Percentiles rank a stretch among this genome's conserved stretches.
These are phyloP conservation scores for Eupithecia subfuscata DNA, from an alignment of 2,888 invertebrate genomes.

Conservation along the genomic window DNA sequence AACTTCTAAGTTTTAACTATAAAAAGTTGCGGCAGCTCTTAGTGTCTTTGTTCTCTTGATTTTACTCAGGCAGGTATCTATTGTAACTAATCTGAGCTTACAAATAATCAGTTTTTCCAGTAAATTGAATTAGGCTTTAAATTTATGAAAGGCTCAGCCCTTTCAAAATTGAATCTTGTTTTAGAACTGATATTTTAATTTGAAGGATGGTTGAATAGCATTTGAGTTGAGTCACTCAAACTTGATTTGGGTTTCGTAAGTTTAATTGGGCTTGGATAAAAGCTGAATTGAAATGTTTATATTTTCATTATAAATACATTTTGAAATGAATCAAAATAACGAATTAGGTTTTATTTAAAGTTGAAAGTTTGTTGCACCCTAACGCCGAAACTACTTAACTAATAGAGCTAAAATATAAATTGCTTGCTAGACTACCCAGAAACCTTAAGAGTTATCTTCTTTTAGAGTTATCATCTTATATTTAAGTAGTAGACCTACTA, in stretches of 20 bases:
- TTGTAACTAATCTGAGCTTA: neutral
- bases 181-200: slow-evolving; percentile 2
- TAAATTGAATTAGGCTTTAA: slow-evolving; percentile 1
- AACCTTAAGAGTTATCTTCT: neutral
- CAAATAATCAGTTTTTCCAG: slow-evolving; percentile 1
- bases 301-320: neutral
- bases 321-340: neutral
- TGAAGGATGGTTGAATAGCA: slow-evolving; percentile 4
- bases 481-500: too few relatives aligned
- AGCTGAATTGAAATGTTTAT: neutral
- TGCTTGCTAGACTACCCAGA: too few relatives aligned
- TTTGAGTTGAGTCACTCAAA: neutral
- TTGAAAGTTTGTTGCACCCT: fast-evolving
- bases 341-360: neutral
- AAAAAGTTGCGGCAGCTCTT: neutral
- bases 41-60: neutral
- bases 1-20: slow-evolving; percentile 1
- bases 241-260: neutral
- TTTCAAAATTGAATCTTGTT: slow-evolving; percentile 4
- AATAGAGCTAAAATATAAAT: too few relatives aligned
- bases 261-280: neutral
- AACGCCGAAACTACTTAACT: neutral
- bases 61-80: neutral
- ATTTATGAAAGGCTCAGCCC: neutral
- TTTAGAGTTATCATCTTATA: neutral